Evolutionary conservation across 2,113 vertebrate species (phyloP), one percentile per base, ranked within the genome.

Genomic region (Vicugna pacos): DNA sequence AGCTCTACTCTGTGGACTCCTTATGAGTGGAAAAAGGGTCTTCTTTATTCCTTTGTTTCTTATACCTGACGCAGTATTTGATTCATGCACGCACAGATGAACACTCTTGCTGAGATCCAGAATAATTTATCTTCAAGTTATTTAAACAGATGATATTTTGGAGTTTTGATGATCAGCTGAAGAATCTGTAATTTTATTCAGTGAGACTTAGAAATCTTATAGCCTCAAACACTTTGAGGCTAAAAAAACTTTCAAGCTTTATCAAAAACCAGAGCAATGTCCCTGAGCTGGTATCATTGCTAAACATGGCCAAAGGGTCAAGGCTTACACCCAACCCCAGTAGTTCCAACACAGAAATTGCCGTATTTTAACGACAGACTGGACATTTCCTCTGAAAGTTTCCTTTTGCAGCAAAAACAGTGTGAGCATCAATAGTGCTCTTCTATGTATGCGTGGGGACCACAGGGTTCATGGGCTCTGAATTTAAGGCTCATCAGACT

Each of bases 311-410:
- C 1, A 2, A 60, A 70, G 50, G n/a, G 12, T 35, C 4, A 6
- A 19, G 24, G 4, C 38, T 48, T 58, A 22, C 0, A 8, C 12
- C 2, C 0, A 32, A 7, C 1, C 3, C 69, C 5, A 9, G 58
- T 8, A 24, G 5, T 65, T 64, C 20, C 54, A 83, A 19, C 14
- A 35, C 2, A 22, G 56, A 56, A 56, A n/a, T 15, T 6, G 22
- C 30, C 48, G 4, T 42, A 0, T 56, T 91, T 54, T 38, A 67
- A 48, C 12, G 20, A 3, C 35, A 67, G 24, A 19, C 1, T 48
- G 81, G 26, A 17, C 42, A 1, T 60, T 69, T 42, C 28, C 48
- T 86, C n/a, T 38, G 70, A 54, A 46, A 81, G 20, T 86, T 77
- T 82, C 24, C 35, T 69, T 76, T 35, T 69, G 5, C 16, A 8